Base-by-base conservation (phyloP, 2,888 invertebrate genomes). In the Alsophila aescularia region DNA sequence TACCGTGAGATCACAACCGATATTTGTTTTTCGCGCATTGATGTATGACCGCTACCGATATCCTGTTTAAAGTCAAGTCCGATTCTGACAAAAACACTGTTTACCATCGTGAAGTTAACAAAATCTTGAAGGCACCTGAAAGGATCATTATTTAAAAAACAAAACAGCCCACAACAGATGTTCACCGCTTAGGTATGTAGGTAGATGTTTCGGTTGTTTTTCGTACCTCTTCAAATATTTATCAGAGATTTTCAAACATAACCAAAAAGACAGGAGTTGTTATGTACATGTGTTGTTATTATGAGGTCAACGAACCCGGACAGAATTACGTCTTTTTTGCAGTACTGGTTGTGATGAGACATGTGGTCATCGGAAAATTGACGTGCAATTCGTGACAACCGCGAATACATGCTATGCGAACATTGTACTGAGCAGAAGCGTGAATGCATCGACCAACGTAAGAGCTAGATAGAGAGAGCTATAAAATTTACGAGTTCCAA, bases 11-110 rank as follows among this genome's bases (percentile, higher is more conserved):
- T 72, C 66, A 65, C 62, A 65, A 58, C 60, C 50, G 66, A 64
- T 64, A 69, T 80, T 77, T 78, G 73, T 82, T 85, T 81, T 83
- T 59, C 67, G 67, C 54, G 65, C 77, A 70, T 64, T 73, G 69
- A 67, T 73, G 77, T 77, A 74, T 83, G 79, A 83, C 82, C 70
- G 68, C 60, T 65, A 34, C 56, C 52, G 55, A 66, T 71, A 72
- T 75, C 67, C 68, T 70, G 72, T 69, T 70, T 62, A 58, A 61
- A 71, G 57, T 64, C 53, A 59, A 58, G 31, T 29, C 21, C 8
- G 13, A 40, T 24, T 7, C 43, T 36, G 31, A 54, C 52, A 53
- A 37, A 45, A 36, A 56, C 12, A 56, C 14, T 18, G 44, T 29
- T 24, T 34, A 21, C 8, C 24, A 5, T 7, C 24, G 24, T 24